phyloP scores from a whole-genome alignment of 1,140 invertebrate species.

The Bemisia tabaci region DNA sequence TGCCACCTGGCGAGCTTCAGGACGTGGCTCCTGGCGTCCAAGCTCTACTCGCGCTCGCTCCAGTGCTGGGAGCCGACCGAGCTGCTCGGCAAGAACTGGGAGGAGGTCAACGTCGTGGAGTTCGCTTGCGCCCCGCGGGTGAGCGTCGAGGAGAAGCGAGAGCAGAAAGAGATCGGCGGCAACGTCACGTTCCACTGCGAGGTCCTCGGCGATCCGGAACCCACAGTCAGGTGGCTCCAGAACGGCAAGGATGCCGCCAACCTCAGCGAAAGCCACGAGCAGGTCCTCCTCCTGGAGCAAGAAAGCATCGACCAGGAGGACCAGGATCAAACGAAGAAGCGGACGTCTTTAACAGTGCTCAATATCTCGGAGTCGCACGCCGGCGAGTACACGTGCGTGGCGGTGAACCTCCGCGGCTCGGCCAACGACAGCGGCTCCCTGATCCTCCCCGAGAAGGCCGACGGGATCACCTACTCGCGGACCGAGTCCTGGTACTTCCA shows the following conservation, averaged over 20 bases:
- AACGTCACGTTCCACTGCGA: slow-evolving; percentile 67
- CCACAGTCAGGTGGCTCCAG: slow-evolving; percentile 66
- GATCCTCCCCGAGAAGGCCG: slow-evolving; percentile 51
- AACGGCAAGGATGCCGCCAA: slow-evolving; percentile 37
- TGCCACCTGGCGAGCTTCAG: slow-evolving; percentile 67
- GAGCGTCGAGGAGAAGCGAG: slow-evolving; percentile 39
- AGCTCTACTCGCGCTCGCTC: slow-evolving; percentile 48
- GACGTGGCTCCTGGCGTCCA: slow-evolving; percentile 58
- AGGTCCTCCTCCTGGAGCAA: slow-evolving; percentile 31
- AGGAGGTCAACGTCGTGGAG: slow-evolving; percentile 44
- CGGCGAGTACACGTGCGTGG: slow-evolving; percentile 66
- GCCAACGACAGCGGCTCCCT: slow-evolving; percentile 53
- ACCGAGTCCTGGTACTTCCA: slow-evolving; percentile 42
- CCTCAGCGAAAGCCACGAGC: slow-evolving; percentile 30
- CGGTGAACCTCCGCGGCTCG: slow-evolving; percentile 55
- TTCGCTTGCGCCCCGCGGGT: slow-evolving; percentile 63
- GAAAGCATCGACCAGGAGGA: slow-evolving; percentile 30
- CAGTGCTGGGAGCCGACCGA: slow-evolving; percentile 43
- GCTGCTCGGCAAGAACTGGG: slow-evolving; percentile 46
- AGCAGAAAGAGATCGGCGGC: slow-evolving; percentile 53
- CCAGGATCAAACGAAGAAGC: slow-evolving; percentile 34
- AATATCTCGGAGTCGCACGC: slow-evolving; percentile 61
- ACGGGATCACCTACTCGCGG: slow-evolving; percentile 45
- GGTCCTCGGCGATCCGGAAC: slow-evolving; percentile 66
- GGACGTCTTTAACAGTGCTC: slow-evolving; percentile 56